These are phyloP conservation scores for Sebastes wilsoni DNA, from an alignment of 2,797 vertebrate genomes.

Conservation along the genomic window DNA sequence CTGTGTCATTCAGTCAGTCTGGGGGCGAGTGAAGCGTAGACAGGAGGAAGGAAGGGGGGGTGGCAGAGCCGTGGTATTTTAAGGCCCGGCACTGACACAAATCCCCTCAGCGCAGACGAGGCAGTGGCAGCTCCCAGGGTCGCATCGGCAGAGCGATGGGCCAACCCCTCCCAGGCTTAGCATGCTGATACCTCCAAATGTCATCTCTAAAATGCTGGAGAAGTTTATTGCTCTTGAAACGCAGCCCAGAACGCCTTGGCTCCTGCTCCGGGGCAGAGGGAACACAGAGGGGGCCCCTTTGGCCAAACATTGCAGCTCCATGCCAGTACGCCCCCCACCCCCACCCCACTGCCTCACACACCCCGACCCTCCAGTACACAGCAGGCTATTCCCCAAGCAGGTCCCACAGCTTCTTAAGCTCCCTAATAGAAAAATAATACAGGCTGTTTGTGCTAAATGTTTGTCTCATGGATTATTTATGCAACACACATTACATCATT, in stretches of 20 bases:
- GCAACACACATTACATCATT: conserved; percentile 42
- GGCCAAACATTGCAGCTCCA: conserved; percentile 66
- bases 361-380: conserved; percentile 46
- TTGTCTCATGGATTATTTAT: conserved; percentile 72
- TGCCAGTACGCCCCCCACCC: conserved; percentile 55
- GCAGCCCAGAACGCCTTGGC: conserved; percentile 76
- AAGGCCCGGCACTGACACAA: conserved; percentile 71
- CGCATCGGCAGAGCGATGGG: conserved; percentile 60
- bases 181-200: conserved; percentile 82
- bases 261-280: conserved; percentile 68
- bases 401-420: conserved; percentile 63
- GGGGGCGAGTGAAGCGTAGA: conserved; percentile 45
- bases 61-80: conserved; percentile 66
- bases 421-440: conserved; percentile 70
- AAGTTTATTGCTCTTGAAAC: conserved; percentile 82
- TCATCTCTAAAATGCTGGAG: conserved; percentile 77
- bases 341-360: not conserved
- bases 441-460: conserved; percentile 66
- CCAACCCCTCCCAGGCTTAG: conserved; percentile 73
- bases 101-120: conserved; percentile 68
- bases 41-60: conserved; percentile 3
- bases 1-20: conserved; percentile 52
- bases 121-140: conserved; percentile 77
- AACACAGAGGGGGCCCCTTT: conserved; percentile 70
- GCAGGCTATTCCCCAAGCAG: conserved; percentile 61